Evolutionary conservation across 64 coral and sea anemone genomes (phyloP), one percentile per base, ranked within the genome.

Genomic region (Stylophora pistillata): DNA sequence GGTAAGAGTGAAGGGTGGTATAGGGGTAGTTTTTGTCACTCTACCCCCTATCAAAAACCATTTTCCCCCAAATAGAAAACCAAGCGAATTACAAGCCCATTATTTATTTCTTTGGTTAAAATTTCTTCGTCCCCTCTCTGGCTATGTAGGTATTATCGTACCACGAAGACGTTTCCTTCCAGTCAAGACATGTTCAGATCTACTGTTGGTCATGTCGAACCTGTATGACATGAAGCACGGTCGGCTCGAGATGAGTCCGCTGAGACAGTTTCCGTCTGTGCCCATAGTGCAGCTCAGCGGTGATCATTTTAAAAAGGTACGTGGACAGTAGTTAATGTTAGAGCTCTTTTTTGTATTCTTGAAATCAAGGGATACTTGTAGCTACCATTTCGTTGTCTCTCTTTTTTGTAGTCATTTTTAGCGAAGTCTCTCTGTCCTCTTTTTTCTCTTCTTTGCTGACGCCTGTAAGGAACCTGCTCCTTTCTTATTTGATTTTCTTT

Each of bases 81-180:
- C 6, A 59, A 59, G 58, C 58, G 17, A 18, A 59, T 59, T 6
- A 59, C 17, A 59, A 59, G 12, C 58, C 10, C 58, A 59, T 59
- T 59, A 18, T 13, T 59, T 28, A 34, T 10, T 20, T 11, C 21
- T 32, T 7, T 32, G 20, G 37, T 32, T 77, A 30, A 13, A 26
- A 13, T 13, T 21, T 1, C 30, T 88, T 82, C 9, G 60, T 85
- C 55, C 17, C 28, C 34, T 58, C 21, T 17, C 37, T 33, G 17
- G 20, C 30, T 23, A 52, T 77, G 15, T 16, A 98, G 97, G 97
- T 61, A 87, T 99, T 25, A 99, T 93, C 69, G 97, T 99, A 56
- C 97, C 97, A 56, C 97, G 97, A 1, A 89, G 97, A 73, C 94
- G 97, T 59, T 99, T 99, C 73, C 97, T 99, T 68, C 97, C 97